phyloP scores from a whole-genome alignment of 2,113 vertebrate genomes.

The Raja brachyura region DNA sequence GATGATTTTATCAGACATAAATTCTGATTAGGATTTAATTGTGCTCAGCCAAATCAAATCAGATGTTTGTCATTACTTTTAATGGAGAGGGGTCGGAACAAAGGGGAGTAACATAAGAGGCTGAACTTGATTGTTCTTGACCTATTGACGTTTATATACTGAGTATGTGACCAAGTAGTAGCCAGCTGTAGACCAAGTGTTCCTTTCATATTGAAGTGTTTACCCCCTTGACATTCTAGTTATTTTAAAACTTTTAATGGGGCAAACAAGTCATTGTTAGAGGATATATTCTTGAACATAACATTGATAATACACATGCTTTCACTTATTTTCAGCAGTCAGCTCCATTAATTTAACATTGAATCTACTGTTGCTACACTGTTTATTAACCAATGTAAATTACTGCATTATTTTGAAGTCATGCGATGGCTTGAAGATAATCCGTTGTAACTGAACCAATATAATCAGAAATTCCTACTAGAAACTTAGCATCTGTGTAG shows the following conservation, averaged over 20 bases:
- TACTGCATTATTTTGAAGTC: background rate
- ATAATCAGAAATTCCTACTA: too few species aligned
- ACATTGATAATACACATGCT: background rate
- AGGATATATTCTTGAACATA: background rate
- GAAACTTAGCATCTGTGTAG: background rate
- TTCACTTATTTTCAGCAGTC: background rate
- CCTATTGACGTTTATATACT: background rate
- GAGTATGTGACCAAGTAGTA: background rate
- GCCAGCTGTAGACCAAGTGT: background rate
- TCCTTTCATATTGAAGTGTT: background rate
- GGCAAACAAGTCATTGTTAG: background rate
- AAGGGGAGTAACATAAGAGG: background rate
- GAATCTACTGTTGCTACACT: background rate
- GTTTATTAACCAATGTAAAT: background rate
- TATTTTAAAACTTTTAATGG: background rate
- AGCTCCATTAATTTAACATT: background rate
- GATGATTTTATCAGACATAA: slow-evolving; percentile 9
- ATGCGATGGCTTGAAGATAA: background rate
- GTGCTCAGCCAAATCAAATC: background rate
- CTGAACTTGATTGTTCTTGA: background rate
- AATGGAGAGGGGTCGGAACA: background rate
- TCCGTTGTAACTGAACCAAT: background rate
- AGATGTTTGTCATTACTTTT: background rate
- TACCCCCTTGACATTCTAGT: background rate
- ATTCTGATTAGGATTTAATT: background rate